phyloP scores from a whole-genome alignment of 2,113 vertebrate genomes.

The Heterocephalus glaber region DNA sequence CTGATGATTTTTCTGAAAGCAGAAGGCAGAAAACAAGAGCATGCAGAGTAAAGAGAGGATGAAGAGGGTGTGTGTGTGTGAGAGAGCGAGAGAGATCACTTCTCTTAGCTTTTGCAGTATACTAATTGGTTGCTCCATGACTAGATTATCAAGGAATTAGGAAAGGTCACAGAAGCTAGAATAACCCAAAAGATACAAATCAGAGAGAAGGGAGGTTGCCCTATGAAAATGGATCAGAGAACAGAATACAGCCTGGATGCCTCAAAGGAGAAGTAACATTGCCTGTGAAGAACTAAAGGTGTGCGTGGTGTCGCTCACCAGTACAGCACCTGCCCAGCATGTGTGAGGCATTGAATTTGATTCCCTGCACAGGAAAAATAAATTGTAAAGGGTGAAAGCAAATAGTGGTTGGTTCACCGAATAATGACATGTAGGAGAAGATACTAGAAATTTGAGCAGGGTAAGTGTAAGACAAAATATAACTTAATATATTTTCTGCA shows the following conservation, averaged over 20 bases:
- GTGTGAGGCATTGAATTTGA: not conserved
- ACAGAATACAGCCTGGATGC: not conserved
- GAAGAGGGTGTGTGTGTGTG: not conserved
- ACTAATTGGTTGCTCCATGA: not conserved
- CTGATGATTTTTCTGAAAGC: conserved; percentile 39
- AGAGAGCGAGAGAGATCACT: not conserved
- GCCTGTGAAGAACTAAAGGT: not conserved
- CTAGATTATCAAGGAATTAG: not conserved
- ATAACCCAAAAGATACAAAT: not conserved
- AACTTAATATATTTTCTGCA: not conserved
- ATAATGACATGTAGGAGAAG: not conserved
- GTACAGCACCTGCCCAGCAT: not conserved
- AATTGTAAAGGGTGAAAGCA: not conserved
- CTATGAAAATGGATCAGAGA: not conserved
- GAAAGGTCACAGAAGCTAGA: not conserved
- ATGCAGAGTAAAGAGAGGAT: not conserved
- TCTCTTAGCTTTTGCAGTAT: not conserved
- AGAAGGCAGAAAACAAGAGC: not conserved
- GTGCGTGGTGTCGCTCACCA: not conserved
- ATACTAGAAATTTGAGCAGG: not conserved
- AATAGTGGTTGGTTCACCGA: not conserved
- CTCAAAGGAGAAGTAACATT: not conserved
- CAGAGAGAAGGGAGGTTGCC: not conserved
- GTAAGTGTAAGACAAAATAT: not conserved
- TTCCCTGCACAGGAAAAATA: too few species aligned